Conservation (phyloP, 2,113 vertebrate species). For the Paradoxurus hermaphroditus region DNA sequence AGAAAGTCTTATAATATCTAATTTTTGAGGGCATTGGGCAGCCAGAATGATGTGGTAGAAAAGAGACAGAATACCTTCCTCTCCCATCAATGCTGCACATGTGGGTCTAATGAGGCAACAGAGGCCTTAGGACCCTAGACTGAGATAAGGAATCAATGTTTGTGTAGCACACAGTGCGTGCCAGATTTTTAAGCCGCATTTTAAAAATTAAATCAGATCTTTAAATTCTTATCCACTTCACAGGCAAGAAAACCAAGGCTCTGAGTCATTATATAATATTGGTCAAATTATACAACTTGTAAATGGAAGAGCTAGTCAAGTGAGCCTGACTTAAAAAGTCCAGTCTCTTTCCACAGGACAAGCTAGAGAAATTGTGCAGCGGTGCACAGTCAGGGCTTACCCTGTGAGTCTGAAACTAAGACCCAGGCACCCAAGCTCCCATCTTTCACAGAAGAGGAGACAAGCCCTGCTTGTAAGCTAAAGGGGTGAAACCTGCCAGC, state of each 20-base stretch:
- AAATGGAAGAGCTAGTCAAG: neutral
- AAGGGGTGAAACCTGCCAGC: neutral
- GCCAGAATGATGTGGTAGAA: neutral
- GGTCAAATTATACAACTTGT: neutral
- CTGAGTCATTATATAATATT: neutral
- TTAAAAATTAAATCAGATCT: neutral
- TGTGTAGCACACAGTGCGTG: neutral
- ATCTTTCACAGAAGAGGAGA: neutral
- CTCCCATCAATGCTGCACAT: neutral
- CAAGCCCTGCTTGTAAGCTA: too few relatives aligned
- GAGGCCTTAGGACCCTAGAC: neutral
- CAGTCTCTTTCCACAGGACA: neutral
- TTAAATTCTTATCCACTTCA: neutral
- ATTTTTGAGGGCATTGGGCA: neutral
- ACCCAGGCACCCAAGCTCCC: neutral
- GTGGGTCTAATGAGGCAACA: neutral
- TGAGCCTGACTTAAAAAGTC: neutral
- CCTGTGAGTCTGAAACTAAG: neutral
- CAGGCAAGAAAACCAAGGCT: neutral
- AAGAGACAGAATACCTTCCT: neutral
- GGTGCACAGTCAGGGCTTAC: neutral
- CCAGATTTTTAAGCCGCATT: neutral
- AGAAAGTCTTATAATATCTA: constrained; percentile 27
- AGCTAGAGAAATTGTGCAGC: neutral
- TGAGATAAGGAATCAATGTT: neutral